These are phyloP conservation scores for Amphiprion ocellaris DNA, from an alignment of 2,113 vertebrate genomes.

Conservation along the genomic window DNA sequence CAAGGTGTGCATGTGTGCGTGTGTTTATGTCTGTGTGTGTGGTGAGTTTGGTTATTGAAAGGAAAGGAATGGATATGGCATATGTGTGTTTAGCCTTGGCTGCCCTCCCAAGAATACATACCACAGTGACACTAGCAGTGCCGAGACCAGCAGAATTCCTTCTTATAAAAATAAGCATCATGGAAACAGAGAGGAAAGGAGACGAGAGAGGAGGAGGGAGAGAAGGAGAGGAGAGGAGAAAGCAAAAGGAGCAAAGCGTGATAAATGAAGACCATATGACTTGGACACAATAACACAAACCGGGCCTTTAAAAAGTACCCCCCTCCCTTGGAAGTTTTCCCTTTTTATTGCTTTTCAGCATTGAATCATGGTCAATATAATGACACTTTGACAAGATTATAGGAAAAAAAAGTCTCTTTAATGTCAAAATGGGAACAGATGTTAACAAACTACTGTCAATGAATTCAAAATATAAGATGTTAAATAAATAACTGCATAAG, in stretches of 20 bases:
- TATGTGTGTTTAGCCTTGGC: conserved; percentile 76
- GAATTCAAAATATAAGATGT: too few relatives aligned
- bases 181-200: conserved; percentile 49
- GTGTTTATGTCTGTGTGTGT: conserved; percentile 36
- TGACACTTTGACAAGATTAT: too few relatives aligned
- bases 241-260: conserved; percentile 10
- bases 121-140: conserved; percentile 76
- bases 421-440: too few relatives aligned
- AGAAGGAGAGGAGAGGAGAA: not conserved
- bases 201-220: conserved; percentile 2
- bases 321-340: too few relatives aligned
- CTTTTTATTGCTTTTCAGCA: too few relatives aligned
- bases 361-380: too few relatives aligned
- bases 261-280: not conserved
- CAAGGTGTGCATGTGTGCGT: conserved; percentile 44
- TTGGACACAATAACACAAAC: not conserved
- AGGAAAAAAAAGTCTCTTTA: too few relatives aligned
- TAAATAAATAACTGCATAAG: too few relatives aligned
- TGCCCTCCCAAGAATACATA: conserved; percentile 76
- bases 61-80: conserved; percentile 75
- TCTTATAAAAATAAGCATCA: conserved; percentile 79
- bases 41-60: conserved; percentile 68
- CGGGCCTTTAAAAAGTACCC: too few relatives aligned
- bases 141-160: conserved; percentile 78
- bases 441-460: too few relatives aligned